These are phyloP conservation scores for Dicrostonyx torquatus DNA, from an alignment of 2,797 vertebrate species.

Conservation along the genomic window DNA sequence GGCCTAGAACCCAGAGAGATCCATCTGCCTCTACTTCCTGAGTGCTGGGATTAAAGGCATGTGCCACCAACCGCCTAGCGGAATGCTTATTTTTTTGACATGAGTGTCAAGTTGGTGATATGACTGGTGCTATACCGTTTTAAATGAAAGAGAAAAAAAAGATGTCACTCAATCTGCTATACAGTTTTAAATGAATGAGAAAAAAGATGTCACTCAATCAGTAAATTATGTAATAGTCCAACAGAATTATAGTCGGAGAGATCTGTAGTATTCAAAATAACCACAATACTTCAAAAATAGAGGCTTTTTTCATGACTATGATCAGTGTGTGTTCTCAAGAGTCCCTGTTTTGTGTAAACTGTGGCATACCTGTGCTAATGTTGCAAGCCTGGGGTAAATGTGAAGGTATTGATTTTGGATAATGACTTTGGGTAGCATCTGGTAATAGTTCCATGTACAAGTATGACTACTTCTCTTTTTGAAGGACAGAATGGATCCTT, in stretches of 20 bases:
- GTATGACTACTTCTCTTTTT: neutral
- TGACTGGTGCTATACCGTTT: neutral
- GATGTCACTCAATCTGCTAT: neutral
- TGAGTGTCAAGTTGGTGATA: neutral
- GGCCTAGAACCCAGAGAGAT: no score
- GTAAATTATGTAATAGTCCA: neutral
- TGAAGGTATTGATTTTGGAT: neutral
- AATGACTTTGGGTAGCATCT: neutral
- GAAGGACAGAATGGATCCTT: neutral
- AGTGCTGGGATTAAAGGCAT: no score
- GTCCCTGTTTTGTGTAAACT: neutral
- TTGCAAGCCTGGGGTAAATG: neutral
- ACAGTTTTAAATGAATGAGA: neutral
- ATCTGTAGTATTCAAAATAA: neutral
- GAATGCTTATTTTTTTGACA: neutral
- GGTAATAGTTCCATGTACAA: neutral
- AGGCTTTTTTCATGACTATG: neutral
- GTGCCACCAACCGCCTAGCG: fast-evolving
- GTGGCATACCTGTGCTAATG: neutral
- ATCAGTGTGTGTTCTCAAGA: neutral
- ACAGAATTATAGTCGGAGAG: neutral
- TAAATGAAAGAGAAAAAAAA: neutral
- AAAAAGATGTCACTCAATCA: neutral
- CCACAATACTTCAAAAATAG: neutral
- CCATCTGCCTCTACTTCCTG: no score